Evolutionary conservation across 2,888 invertebrate genomes (phyloP).

Genomic region (Trachelus troglodyta): DNA sequence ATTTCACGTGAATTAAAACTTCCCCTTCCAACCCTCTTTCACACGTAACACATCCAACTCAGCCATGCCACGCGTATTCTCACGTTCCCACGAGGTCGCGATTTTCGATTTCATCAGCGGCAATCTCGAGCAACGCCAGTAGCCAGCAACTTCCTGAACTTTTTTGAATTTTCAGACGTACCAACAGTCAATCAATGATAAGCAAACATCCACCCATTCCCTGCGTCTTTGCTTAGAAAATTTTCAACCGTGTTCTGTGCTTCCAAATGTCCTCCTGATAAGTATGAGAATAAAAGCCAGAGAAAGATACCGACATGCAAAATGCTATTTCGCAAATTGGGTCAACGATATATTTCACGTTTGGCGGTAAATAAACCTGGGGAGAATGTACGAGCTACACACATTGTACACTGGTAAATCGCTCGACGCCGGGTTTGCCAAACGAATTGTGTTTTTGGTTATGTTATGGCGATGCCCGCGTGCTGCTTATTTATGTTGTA

Average conservation of each 20-base stretch:
- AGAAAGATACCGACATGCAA: neutral
- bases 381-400: neutral
- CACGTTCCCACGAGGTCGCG: neutral
- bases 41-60: neutral
- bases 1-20: neutral
- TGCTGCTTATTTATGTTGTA: neutral
- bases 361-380: constrained; percentile 7
- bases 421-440: neutral
- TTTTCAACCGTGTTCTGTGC: neutral
- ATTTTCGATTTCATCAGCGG: neutral
- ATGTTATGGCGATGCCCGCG: neutral
- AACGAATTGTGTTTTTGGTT: constrained; percentile 1
- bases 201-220: too few species aligned
- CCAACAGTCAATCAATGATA: neutral
- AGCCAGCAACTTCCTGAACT: too few species aligned
- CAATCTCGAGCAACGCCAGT: too few species aligned
- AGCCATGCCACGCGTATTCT: neutral
- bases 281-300: neutral
- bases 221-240: neutral
- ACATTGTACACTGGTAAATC: neutral
- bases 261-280: neutral
- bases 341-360: constrained; percentile 3
- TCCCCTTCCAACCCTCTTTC: neutral
- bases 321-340: neutral
- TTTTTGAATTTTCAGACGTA: too few species aligned